Percentiles rank a stretch among this genome's conserved stretches.
phyloP scores from a whole-genome alignment of 2,888 invertebrate species.

The Ectemnius continuus region DNA sequence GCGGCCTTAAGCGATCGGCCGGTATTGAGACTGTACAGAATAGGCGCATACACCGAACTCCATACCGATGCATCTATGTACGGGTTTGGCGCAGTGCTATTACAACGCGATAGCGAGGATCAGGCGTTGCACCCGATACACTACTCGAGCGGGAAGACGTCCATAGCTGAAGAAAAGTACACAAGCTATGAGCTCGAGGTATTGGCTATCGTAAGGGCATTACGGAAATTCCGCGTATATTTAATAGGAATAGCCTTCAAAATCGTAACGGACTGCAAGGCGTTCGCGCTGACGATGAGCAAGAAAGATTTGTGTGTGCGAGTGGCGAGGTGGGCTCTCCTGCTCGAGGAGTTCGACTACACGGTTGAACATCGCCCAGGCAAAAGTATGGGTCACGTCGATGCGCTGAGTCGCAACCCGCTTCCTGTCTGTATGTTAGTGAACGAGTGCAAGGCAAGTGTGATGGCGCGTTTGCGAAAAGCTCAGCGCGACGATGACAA shows the following conservation, averaged over 20 bases:
- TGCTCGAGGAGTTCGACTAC: too few relatives aligned
- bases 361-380: too few relatives aligned
- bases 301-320: too few relatives aligned
- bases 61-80: too few relatives aligned
- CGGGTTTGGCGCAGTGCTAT: conserved; percentile 58
- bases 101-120: conserved; percentile 64
- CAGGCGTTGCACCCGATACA: conserved; percentile 60
- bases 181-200: conserved; percentile 60
- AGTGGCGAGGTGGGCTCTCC: conserved; percentile 54
- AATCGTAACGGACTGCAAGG: conserved; percentile 1
- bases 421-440: neutral
- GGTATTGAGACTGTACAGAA: conserved; percentile 39
- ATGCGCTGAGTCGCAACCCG: conserved; percentile 57
- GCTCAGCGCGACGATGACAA: conserved; percentile 1
- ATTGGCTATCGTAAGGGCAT: conserved; percentile 60
- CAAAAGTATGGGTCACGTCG: conserved; percentile 57
- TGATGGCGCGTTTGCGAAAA: neutral
- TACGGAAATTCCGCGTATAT: conserved; percentile 36
- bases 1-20: conserved; percentile 29
- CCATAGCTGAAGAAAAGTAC: conserved; percentile 51
- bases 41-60: conserved; percentile 51
- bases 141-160: conserved; percentile 60
- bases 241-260: too few relatives aligned
- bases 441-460: neutral
- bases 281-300: conserved; percentile 15